phyloP scores from a whole-genome alignment of 2,797 vertebrate genomes.

The Enteromius paludinosus region DNA sequence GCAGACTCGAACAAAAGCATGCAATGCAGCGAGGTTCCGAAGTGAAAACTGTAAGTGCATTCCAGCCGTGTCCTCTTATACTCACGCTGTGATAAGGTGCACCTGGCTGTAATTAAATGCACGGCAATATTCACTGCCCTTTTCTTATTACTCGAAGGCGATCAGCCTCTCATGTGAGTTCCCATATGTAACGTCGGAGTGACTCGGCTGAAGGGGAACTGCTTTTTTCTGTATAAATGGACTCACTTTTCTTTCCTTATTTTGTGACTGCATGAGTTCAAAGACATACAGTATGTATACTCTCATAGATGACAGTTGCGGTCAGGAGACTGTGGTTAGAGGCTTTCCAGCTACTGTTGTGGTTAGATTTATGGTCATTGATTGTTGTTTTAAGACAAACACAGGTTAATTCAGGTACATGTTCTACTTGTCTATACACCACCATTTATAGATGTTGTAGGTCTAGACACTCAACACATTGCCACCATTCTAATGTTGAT shows the following conservation, averaged over 20 bases:
- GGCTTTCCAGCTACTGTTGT: neutral
- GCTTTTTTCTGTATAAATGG: constrained; percentile 3
- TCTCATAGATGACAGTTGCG: neutral
- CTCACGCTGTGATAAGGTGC: too few species aligned
- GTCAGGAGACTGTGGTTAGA: neutral
- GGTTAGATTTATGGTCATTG: constrained; percentile 2
- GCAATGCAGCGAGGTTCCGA: too few species aligned
- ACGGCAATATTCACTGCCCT: too few species aligned
- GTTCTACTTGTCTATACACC: neutral
- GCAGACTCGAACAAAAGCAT: too few species aligned
- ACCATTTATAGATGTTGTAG: neutral
- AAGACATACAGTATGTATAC: neutral
- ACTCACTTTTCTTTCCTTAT: neutral
- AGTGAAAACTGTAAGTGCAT: too few species aligned
- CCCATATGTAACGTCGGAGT: too few species aligned
- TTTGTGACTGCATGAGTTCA: neutral
- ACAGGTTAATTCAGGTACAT: neutral
- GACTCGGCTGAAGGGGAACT: neutral
- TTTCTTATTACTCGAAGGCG: too few species aligned
- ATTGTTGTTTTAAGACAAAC: neutral
- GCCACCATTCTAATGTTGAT: neutral
- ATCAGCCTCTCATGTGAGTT: too few species aligned
- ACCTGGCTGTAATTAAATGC: too few species aligned
- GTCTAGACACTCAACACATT: neutral
- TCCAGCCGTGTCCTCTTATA: too few species aligned